Evolutionary conservation across 2,888 invertebrate genomes (phyloP), one percentile per base, ranked within the genome.

Genomic region (Limnephilus rhombicus): DNA sequence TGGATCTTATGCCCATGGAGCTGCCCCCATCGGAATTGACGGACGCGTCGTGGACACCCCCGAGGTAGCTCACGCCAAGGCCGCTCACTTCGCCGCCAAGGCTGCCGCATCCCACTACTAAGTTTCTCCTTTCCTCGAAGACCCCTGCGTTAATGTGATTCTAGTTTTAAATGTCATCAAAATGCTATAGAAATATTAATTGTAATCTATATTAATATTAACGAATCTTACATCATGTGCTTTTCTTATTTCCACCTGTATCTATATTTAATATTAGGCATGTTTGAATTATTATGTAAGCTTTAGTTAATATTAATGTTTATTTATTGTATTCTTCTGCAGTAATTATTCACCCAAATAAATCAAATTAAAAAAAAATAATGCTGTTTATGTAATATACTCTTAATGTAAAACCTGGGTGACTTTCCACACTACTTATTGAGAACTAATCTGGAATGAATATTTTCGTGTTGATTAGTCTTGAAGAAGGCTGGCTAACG

Each of bases 11-110:
- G 91, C 86, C 13, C 80, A 86, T 68, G 86, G 85, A n/a, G 85
- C 85, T 2, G 82, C 82, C 82, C 82, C 82, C 34, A 82, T 82
- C 34, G 82, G 82, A 31, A 12, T 31, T 82, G 82, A 82, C 34
- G 82, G 82, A 13, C 82, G 82, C 29, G 49, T 49, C 49, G 49
- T 49, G 13, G 49, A 49, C 49, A 49, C 49, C 49, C 49, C 49
- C 3, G 49, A 68, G 53, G 53, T 68, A 68, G 53, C 53, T 68
- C 53, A 97, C 97, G 81, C 96, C 96, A 68, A 68, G 94, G 96
- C 97, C 92, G 96, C 96, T 87, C 97, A 97, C 95, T 95, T 97
- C 92, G 95, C 96, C 90, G 97, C 97, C 87, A 96, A 96, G 81
- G 95, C 95, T 93, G 53, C 11, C 45, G 82, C 82, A 13, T 89